Evolutionary conservation across 1,140 invertebrate species (phyloP), one percentile per base, ranked within the genome.

Genomic region (Aphidius gifuensis): DNA sequence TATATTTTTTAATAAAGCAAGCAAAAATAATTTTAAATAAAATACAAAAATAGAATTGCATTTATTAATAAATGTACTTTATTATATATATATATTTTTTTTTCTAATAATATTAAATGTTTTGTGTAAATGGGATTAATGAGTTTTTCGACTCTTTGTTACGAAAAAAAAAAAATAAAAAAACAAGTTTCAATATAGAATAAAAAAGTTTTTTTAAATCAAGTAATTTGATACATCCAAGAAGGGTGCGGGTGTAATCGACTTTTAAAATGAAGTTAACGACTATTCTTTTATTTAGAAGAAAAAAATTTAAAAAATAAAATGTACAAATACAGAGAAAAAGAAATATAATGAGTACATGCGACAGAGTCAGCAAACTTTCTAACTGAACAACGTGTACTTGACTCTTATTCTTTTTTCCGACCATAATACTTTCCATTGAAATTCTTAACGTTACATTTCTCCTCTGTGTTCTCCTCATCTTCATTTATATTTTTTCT

Each of bases 361-460:
- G 23, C 0, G 23, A 32, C 23, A 55, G 16, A 44, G 43, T 44
- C 53, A 53, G 51, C 9, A 43, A 55, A 43, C 40, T 55, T 55
- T 55, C 40, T 16, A 55, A 55, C 38, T 16, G 53, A 43, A 55
- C 53, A 55, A 55, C 53, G 53, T 55, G 53, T 42, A 55, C 53
- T 55, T 55, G 53, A 55, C 53, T 55, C n/a, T 55, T 43, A 43
- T 39, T 38, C 11, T 42, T 55, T 55, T 55, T 38, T 42, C 40
- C 21, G 2, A 44, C 43, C 43, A 11, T 7, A 44, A 55, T 16
- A n/a, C 53, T 42, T 8, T 43, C 39, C 39, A 55, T 55, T 40
- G 53, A 55, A 55, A 55, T 55, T 39, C 53, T 53, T 38, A 32
- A 55, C 53, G 43, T 42, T 6, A 55, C 53, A 40, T 53, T 16